Percentiles rank a stretch among this genome's conserved stretches.
These are phyloP conservation scores for Zophobas atratus DNA, from an alignment of 1,140 invertebrate species.

Conservation along the genomic window DNA sequence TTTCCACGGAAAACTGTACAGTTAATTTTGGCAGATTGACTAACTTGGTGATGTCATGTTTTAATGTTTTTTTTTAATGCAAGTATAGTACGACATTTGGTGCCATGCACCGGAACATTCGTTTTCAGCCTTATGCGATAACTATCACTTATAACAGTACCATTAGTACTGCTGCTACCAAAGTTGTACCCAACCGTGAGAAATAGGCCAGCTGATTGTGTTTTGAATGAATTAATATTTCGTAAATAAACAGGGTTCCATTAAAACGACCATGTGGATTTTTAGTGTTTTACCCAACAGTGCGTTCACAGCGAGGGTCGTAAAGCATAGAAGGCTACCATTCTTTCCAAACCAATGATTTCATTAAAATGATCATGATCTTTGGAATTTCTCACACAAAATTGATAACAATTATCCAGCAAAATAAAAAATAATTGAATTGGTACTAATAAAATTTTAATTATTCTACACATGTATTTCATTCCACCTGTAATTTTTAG, in stretches of 20 bases:
- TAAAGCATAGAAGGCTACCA: constrained; percentile 16
- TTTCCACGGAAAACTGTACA: background rate
- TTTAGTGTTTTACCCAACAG: constrained; percentile 17
- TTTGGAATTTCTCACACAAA: background rate
- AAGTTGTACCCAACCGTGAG: constrained; percentile 42
- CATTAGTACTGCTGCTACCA: constrained; percentile 35
- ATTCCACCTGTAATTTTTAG: no score
- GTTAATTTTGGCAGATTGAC: no score
- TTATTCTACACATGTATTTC: no score
- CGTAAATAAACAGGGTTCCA: constrained; percentile 28
- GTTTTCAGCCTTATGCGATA: background rate
- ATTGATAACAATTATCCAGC: background rate
- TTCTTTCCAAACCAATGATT: constrained; percentile 5
- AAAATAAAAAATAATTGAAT: no score
- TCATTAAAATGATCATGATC: background rate
- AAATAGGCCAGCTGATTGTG: constrained; percentile 37
- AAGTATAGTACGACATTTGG: constrained; percentile 1
- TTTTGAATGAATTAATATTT: constrained; percentile 34
- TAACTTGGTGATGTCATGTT: no score
- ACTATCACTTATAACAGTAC: constrained; percentile 16
- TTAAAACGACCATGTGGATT: constrained; percentile 29
- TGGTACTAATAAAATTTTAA: no score
- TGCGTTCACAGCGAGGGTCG: constrained; percentile 8
- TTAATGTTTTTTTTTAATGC: no score
- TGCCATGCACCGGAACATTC: background rate